Percentiles rank a stretch among this genome's conserved stretches.
Evolutionary conservation across 2,888 invertebrate genomes (phyloP).

Genomic region (Tryphoninae sp.): DNA sequence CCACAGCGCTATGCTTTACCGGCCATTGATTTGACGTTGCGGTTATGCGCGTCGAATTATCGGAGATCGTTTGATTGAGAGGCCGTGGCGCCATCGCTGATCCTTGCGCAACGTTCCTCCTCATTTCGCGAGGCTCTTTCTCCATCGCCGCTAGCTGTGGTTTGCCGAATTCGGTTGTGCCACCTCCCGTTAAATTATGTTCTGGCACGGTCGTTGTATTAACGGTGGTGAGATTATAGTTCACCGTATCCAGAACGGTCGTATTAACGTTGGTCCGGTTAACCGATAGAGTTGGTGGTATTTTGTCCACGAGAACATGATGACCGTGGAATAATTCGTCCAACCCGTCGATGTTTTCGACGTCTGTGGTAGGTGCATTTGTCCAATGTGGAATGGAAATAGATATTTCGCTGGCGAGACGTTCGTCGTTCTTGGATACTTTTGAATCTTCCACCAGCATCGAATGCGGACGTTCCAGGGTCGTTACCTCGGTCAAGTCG

Average conservation of each 20-base stretch:
- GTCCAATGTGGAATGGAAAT: constrained; percentile 3
- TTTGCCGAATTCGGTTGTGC: background rate
- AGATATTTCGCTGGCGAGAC: background rate
- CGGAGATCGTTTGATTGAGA: constrained; percentile 52
- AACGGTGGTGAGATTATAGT: background rate
- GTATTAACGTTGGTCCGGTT: background rate
- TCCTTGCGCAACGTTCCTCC: background rate
- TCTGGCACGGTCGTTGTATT: background rate
- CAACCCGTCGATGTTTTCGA: background rate
- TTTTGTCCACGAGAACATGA: background rate
- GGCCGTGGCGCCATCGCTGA: background rate
- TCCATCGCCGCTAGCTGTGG: constrained; percentile 13
- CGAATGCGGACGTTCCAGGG: background rate
- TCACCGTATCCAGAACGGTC: background rate
- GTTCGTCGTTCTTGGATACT: background rate
- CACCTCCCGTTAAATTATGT: constrained; percentile 7
- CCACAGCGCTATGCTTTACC: constrained; percentile 89
- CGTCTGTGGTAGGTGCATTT: background rate
- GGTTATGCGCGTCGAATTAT: constrained; percentile 75
- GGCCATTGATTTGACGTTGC: constrained; percentile 84
- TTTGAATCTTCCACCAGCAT: background rate
- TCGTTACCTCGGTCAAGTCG: background rate
- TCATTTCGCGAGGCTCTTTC: constrained; percentile 17
- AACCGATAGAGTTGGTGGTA: background rate
- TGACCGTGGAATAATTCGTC: background rate